Conservation (phyloP, 2,113 vertebrate species). For the Phycodurus eques region DNA sequence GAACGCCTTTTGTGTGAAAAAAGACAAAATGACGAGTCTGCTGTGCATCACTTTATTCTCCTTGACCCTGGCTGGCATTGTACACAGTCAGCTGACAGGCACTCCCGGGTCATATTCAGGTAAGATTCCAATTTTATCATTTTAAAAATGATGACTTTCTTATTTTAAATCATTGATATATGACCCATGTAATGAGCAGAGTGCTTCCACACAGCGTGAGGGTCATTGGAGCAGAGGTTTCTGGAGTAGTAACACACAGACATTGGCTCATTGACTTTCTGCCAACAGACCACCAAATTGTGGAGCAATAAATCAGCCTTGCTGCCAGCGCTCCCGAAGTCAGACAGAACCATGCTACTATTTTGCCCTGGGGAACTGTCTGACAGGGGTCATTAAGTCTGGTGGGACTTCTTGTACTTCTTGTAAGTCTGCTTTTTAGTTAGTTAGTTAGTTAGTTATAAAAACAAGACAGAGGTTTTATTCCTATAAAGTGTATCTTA, state of each 20-base stretch:
- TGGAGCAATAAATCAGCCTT: constrained; percentile 47
- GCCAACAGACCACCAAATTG: constrained; percentile 40
- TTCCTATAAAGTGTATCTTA: no score
- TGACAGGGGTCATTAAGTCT: constrained; percentile 18
- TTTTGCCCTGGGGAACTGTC: constrained; percentile 25
- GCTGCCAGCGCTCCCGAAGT: constrained; percentile 25
- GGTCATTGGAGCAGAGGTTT: constrained; percentile 49
- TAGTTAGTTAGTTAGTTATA: not conserved
- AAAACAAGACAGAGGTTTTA: not conserved
- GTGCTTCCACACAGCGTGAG: constrained; percentile 40
- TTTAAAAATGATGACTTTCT: not conserved
- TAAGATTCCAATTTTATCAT: constrained; percentile 65
- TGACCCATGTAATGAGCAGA: constrained; percentile 25
- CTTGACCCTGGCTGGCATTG: constrained; percentile 81
- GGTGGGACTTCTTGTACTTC: not conserved
- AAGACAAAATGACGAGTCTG: constrained; percentile 81
- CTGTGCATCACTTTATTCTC: constrained; percentile 84
- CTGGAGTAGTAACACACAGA: constrained; percentile 46
- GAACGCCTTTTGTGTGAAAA: constrained; percentile 34
- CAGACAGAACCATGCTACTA: constrained; percentile 15
- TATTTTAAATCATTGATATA: not conserved
- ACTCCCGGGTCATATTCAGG: constrained; percentile 74
- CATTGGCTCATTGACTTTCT: constrained; percentile 46
- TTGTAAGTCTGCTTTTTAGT: not conserved
- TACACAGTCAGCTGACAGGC: constrained; percentile 60